Percentiles rank a stretch among this genome's conserved stretches.
Conservation (phyloP, 1,140 invertebrate species). For the Diorhabda sublineata region DNA sequence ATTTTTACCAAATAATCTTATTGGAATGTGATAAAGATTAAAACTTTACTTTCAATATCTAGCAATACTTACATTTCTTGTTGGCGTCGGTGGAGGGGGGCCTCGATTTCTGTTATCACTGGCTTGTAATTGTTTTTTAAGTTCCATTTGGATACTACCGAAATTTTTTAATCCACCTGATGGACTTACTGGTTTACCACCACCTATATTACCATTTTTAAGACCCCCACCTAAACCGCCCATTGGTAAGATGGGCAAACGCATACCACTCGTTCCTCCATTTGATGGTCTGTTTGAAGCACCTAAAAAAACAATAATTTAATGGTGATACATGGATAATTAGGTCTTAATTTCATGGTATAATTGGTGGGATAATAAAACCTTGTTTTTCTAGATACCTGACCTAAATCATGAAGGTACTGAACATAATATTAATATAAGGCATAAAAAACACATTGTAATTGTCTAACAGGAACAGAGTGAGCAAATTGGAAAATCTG, state of each 20-base stretch:
- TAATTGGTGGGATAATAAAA: neutral
- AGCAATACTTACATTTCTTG: constrained; percentile 26
- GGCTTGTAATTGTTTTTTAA: constrained; percentile 40
- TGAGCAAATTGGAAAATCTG: too few species aligned
- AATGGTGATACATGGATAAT: neutral
- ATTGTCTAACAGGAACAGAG: too few species aligned
- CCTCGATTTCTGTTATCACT: constrained; percentile 40
- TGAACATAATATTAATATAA: too few species aligned
- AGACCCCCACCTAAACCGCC: constrained; percentile 4
- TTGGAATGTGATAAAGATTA: too few species aligned
- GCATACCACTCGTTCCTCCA: neutral
- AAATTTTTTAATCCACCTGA: constrained; percentile 32
- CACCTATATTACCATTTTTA: constrained; percentile 20
- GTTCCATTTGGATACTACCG: constrained; percentile 39
- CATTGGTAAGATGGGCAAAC: neutral
- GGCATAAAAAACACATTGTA: too few species aligned
- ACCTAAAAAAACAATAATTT: neutral
- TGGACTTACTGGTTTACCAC: neutral
- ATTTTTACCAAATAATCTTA: too few species aligned
- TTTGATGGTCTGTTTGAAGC: neutral
- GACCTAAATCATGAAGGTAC: too few species aligned
- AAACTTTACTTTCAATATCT: neutral
- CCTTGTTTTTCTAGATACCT: neutral
- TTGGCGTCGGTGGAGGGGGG: constrained; percentile 41
- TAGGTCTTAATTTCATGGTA: neutral